Evolutionary conservation across 1,140 invertebrate genomes (phyloP), one percentile per base, ranked within the genome.

Genomic region (Diabrotica undecimpunctata): DNA sequence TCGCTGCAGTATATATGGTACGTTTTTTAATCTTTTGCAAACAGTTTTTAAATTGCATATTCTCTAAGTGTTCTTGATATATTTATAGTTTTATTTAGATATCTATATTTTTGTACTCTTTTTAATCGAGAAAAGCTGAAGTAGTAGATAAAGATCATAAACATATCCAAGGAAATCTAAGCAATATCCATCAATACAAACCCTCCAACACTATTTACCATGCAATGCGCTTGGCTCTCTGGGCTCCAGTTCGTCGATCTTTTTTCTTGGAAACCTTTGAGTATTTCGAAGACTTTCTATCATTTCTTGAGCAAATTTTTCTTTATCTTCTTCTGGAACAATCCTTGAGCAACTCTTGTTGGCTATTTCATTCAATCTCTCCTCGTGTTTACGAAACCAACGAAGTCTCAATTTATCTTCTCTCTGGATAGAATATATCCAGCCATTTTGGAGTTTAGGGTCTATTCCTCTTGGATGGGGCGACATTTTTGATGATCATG

Each of bases 321-420:
- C 73, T 59, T 70, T 67, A 5, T 71, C 38, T 58, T 74, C 69
- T 36, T 74, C 65, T 2, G 71, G 66, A n/a, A 76, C 74, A 46
- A 39, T 63, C 52, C 67, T 69, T 8, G 64, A 56, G 7, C 62
- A 65, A 11, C 65, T 60, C 41, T 69, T 68, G 35, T 73, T 73
- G 7, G 70, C 67, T 14, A 70, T 70, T 52, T 71, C 71, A 25
- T 72, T 71, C 50, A 76, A 63, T 10, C 70, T 55, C 13, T 64
- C 62, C 55, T 74, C 72, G 61, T 76, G 73, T 52, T 60, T 72
- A 56, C 61, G 65, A 62, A 76, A 76, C 75, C 75, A 76, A 61
- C 69, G 69, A 8, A 71, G 50, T 9, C 74, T 67, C 6, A 76
- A 60, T 41, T 53, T 63, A 8, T 66, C 64, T 66, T 76, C 74